Evolutionary conservation across 2,888 invertebrate genomes (phyloP), one percentile per base, ranked within the genome.

Genomic region (Rhingia campestris): DNA sequence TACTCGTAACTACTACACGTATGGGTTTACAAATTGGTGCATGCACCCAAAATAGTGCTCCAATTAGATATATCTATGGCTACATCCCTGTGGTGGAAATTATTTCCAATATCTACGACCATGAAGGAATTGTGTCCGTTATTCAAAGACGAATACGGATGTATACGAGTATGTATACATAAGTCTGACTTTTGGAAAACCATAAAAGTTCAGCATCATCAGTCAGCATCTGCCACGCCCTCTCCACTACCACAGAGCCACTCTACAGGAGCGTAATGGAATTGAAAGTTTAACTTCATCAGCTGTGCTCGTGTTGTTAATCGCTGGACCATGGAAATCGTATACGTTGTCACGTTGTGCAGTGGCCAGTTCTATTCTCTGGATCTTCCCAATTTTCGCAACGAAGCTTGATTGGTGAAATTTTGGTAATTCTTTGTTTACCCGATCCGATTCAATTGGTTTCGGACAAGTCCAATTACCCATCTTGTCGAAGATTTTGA

Each of bases 191-290:
- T 58, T 37, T 39, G 37, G 12, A 7, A 54, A 14, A n/a, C 22
- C 22, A 39, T 22, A 43, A 43, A 43, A 59, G 32, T 59, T 59
- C 12, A 43, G 22, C 0, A n/a, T 4, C 32, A 59, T 59, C 43
- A 12, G 32, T 45, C 33, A 59, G 6, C 39, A 22, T 22, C 22
- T 22, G 22, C 22, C 22, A 22, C 22, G 22, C 22, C 12, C 43
- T 6, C n/a, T 32, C n/a, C 14, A 6, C 6, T 5, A 32, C 10
- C 9, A 32, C 39, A 9, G 30, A 4, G 30, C 6, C 41, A 9
- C 22, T 56, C n/a, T 58, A 22, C 58, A 59, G 43, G 43, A 22
- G 7, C 14, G 9, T 59, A 59, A 59, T 59, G 43, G 32, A 59
- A 59, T 45, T 59, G 32, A 12, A 30, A 2, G 22, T 22, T 22